Evolutionary conservation across 2,888 invertebrate genomes (phyloP).

Genomic region (Andrena fulva): DNA sequence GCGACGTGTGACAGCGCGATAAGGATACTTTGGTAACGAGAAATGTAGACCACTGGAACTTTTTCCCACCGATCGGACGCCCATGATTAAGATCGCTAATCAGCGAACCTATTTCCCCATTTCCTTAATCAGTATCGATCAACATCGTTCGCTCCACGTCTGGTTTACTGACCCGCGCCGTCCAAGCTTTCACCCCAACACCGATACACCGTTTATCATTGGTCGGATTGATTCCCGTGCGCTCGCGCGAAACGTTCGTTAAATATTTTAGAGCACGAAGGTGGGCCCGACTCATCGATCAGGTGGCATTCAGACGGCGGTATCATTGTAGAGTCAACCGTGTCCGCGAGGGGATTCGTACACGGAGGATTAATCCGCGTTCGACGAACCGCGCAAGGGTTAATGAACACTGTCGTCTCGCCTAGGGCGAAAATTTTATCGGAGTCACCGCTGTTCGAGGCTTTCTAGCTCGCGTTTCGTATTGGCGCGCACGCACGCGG

Average conservation of each 20-base stretch:
- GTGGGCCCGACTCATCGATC: neutral
- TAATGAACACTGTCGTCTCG: conserved; percentile 52
- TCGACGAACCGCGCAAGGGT: conserved; percentile 33
- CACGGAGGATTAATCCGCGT: conserved; percentile 13
- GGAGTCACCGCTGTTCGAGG: neutral
- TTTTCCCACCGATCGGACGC: too few species aligned
- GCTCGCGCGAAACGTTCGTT: neutral
- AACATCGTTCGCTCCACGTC: too few species aligned
- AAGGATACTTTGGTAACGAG: too few species aligned
- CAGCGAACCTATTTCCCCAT: too few species aligned
- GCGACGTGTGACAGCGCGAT: too few species aligned
- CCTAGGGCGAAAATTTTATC: conserved; percentile 50
- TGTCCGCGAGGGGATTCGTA: conserved; percentile 5
- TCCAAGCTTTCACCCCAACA: neutral
- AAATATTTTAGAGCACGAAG: neutral
- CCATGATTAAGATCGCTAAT: too few species aligned
- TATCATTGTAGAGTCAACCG: neutral
- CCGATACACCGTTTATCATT: neutral
- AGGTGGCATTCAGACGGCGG: neutral
- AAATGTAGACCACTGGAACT: too few species aligned
- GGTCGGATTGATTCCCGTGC: neutral
- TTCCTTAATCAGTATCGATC: too few species aligned
- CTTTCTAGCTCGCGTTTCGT: conserved; percentile 15
- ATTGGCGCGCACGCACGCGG: neutral
- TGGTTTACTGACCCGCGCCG: neutral